Evolutionary conservation across 2,888 invertebrate species (phyloP).

Genomic region (Morpho helenor): DNA sequence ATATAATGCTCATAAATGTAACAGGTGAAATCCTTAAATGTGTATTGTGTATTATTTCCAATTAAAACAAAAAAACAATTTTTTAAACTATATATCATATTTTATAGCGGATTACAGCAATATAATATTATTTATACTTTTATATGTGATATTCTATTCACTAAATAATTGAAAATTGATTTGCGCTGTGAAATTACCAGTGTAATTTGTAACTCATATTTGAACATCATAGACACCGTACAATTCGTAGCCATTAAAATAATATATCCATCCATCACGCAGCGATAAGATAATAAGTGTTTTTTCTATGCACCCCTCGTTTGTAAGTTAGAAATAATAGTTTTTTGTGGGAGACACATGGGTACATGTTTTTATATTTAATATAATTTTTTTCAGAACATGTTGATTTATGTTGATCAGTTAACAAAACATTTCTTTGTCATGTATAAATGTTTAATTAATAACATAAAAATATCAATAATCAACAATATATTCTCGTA

Average conservation of each 20-base stretch:
- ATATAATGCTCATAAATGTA: no score
- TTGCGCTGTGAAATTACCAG: slow-evolving; percentile 2
- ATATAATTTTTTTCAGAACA: slow-evolving; percentile 21
- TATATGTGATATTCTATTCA: no score
- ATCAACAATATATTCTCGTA: no score
- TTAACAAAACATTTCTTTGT: no score
- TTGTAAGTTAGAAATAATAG: slow-evolving; percentile 44
- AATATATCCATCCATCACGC: slow-evolving; percentile 55
- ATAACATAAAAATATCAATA: no score
- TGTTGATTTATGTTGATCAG: background rate
- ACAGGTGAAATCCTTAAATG: no score
- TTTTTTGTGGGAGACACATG: slow-evolving; percentile 54
- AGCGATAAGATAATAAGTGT: slow-evolving; percentile 64
- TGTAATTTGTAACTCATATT: slow-evolving; percentile 16
- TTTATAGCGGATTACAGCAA: no score
- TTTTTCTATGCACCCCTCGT: slow-evolving; percentile 64
- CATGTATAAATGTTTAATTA: no score
- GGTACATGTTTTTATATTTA: slow-evolving; percentile 32
- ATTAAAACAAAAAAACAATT: no score
- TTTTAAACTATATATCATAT: no score
- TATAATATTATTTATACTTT: no score
- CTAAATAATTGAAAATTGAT: slow-evolving; percentile 8
- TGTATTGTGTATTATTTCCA: no score
- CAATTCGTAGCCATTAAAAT: slow-evolving; percentile 47
- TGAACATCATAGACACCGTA: slow-evolving; percentile 12